Conservation (phyloP, 2,797 vertebrate species). For the Gymnopithys bicolor region DNA sequence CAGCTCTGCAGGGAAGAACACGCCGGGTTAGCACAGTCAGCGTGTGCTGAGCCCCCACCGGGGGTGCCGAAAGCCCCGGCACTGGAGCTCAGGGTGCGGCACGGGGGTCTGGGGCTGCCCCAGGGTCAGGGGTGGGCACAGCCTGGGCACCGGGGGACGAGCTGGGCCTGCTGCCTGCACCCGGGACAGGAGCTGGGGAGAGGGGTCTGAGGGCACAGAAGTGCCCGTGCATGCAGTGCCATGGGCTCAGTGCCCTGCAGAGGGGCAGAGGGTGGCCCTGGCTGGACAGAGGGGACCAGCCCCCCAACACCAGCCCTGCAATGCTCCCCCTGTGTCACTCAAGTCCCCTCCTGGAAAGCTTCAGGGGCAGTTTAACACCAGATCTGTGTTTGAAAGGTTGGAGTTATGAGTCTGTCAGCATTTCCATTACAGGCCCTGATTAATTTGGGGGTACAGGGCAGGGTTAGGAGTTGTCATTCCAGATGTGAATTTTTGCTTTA, state of each 20-base stretch:
- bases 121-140: neutral
- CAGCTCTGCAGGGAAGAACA: neutral
- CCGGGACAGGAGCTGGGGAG: neutral
- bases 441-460: constrained; percentile 37
- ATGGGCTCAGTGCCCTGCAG: fast-evolving
- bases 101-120: fast-evolving
- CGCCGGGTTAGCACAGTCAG: neutral
- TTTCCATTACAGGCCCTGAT: constrained; percentile 68
- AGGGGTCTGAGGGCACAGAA: neutral
- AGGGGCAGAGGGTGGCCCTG: neutral
- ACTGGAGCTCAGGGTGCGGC: fast-evolving
- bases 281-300: neutral
- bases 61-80: fast-evolving
- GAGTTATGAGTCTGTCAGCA: constrained; percentile 59
- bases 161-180: neutral
- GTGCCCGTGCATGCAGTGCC: fast-evolving
- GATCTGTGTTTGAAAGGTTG: constrained; percentile 45
- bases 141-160: neutral
- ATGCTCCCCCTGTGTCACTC: neutral
- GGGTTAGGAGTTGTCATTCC: constrained; percentile 67
- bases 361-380: constrained; percentile 20
- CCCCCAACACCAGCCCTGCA: neutral
- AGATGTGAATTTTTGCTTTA: constrained; percentile 79
- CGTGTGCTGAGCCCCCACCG: fast-evolving
- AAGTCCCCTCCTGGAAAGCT: neutral